Conservation (phyloP, 2,888 invertebrate species). For the Limnephilus marmoratus region DNA sequence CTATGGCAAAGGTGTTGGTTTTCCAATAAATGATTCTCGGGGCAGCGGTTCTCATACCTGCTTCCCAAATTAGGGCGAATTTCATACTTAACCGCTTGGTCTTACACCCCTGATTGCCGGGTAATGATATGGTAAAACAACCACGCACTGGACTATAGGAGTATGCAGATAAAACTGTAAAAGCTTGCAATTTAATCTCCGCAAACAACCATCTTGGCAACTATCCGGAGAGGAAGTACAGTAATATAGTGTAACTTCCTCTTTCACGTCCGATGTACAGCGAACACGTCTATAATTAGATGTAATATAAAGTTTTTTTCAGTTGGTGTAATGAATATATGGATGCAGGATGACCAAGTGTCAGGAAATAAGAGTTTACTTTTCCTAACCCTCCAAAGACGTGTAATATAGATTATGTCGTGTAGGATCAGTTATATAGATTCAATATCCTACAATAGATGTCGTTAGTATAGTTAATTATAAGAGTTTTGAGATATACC, state of each 20-base stretch:
- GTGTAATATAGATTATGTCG: too few relatives aligned
- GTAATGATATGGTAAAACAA: constrained; percentile 3
- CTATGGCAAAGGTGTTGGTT: too few relatives aligned
- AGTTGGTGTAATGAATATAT: background rate
- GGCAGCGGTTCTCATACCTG: too few relatives aligned
- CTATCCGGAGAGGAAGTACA: background rate
- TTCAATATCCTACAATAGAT: too few relatives aligned
- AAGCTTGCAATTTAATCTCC: constrained; percentile 17
- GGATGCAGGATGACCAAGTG: too few relatives aligned
- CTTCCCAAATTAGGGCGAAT: background rate
- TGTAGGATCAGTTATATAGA: too few relatives aligned
- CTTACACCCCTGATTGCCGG: background rate
- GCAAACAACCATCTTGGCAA: background rate
- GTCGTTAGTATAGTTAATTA: too few relatives aligned
- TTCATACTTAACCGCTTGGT: background rate
- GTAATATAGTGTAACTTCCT: background rate
- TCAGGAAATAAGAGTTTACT: too few relatives aligned
- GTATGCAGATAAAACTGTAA: constrained; percentile 29
- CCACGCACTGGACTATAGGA: background rate
- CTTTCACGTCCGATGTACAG: background rate
- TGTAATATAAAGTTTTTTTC: background rate
- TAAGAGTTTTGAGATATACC: too few relatives aligned
- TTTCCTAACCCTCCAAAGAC: too few relatives aligned
- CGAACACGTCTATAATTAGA: background rate
- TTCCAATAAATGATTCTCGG: too few relatives aligned